These are phyloP conservation scores for Perca schrenkii DNA, from an alignment of 2,113 vertebrate species.

Conservation along the genomic window DNA sequence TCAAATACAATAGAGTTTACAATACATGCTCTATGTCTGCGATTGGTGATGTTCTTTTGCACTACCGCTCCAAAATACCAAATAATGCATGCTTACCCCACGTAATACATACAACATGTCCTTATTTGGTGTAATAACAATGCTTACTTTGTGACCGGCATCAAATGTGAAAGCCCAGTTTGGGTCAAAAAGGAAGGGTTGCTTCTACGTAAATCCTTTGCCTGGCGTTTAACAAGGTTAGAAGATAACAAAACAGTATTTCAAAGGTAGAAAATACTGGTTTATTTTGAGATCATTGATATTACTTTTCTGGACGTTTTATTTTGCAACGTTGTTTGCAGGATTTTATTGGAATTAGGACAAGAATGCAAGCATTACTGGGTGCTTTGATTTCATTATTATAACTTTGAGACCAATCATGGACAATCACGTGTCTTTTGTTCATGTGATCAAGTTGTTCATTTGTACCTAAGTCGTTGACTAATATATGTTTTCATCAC, in stretches of 20 bases:
- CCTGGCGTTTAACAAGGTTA: not conserved
- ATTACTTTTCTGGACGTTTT: not conserved
- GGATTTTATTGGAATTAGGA: slow-evolving; percentile 25
- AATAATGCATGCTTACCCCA: not conserved
- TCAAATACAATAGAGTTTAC: not conserved
- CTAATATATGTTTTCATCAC: not conserved
- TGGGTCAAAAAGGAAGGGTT: not conserved
- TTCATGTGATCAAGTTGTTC: not conserved
- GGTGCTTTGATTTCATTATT: slow-evolving; percentile 14
- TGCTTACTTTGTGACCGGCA: not conserved
- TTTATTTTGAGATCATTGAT: too few species aligned
- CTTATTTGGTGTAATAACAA: not conserved
- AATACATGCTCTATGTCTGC: not conserved
- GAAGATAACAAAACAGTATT: not conserved
- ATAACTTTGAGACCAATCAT: not conserved
- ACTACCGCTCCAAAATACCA: not conserved
- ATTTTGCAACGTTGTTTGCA: slow-evolving; percentile 3
- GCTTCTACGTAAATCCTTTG: not conserved
- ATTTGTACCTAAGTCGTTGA: not conserved
- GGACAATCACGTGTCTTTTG: not conserved
- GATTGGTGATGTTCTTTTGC: not conserved
- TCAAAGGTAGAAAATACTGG: too few species aligned
- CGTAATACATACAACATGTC: not conserved
- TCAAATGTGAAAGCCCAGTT: not conserved
- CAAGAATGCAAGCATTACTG: not conserved